Conservation (phyloP, 1,140 invertebrate species). For the Psilanteris sp. region DNA sequence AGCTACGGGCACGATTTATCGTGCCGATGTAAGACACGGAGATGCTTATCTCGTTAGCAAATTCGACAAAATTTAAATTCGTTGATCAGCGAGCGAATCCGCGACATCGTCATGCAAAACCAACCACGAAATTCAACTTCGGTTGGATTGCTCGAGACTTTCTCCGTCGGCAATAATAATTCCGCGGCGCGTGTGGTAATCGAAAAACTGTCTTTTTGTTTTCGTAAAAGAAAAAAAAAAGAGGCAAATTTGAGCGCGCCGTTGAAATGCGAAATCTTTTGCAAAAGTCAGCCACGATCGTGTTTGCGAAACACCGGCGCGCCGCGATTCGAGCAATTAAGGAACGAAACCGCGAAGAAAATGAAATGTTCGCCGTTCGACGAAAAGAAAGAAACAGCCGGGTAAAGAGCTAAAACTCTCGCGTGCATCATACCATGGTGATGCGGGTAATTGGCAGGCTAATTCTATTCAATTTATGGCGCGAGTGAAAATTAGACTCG, state of each 20-base stretch:
- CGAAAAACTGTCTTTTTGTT: too few relatives aligned
- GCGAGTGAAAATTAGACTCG: slow-evolving; percentile 14
- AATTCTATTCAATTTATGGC: slow-evolving; percentile 7
- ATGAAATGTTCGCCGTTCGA: slow-evolving; percentile 14
- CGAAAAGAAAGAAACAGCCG: slow-evolving; percentile 21
- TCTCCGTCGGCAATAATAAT: too few relatives aligned
- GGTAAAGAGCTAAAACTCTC: slow-evolving; percentile 2
- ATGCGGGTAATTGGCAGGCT: slow-evolving; percentile 3
- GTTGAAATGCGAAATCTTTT: too few relatives aligned
- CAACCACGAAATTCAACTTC: too few relatives aligned
- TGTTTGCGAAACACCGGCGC: too few relatives aligned
- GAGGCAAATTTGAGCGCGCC: too few relatives aligned
- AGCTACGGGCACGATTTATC: slow-evolving; percentile 59
- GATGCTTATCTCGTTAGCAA: slow-evolving; percentile 49
- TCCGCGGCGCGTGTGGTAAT: too few relatives aligned
- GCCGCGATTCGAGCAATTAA: slow-evolving; percentile 15
- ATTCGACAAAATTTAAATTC: slow-evolving; percentile 9
- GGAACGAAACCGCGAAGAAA: slow-evolving; percentile 19
- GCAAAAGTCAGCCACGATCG: too few relatives aligned
- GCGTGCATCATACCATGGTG: slow-evolving; percentile 9
- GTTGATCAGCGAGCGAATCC: slow-evolving; percentile 4
- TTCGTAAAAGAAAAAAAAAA: too few relatives aligned
- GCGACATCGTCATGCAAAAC: not conserved
- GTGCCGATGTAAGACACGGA: slow-evolving; percentile 19
- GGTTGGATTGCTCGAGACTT: too few relatives aligned